A percentile compares a stretch with the other conserved stretches of the same genome.
These are phyloP conservation scores for Cheilosia pagana DNA, from an alignment of 2,888 invertebrate species.

Conservation along the genomic window DNA sequence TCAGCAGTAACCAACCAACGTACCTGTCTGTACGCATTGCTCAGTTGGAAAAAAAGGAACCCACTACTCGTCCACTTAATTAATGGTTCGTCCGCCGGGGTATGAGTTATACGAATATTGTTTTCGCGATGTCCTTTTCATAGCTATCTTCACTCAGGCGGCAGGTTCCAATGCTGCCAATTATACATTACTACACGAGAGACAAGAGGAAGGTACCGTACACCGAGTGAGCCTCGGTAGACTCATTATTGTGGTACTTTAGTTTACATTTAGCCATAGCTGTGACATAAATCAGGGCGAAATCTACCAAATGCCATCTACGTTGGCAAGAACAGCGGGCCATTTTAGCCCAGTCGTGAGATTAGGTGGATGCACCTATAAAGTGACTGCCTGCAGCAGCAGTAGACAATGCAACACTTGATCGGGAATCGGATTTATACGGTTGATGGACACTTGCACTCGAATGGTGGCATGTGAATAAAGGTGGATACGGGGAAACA, in stretches of 20 bases:
- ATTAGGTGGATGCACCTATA: slow-evolving; percentile 69
- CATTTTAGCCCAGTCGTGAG: slow-evolving; percentile 60
- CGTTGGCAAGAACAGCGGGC: slow-evolving; percentile 56
- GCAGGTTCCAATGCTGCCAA: slow-evolving; percentile 38
- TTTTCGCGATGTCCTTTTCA: neutral
- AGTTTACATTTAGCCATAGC: slow-evolving; percentile 66
- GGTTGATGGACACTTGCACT: slow-evolving; percentile 71
- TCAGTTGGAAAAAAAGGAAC: neutral
- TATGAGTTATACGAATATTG: slow-evolving; percentile 29
- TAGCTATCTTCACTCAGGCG: neutral
- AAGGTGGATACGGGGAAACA: slow-evolving; percentile 66
- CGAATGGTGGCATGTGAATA: slow-evolving; percentile 67
- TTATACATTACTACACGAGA: slow-evolving; percentile 36
- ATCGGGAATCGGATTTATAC: slow-evolving; percentile 69
- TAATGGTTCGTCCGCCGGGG: slow-evolving; percentile 23
- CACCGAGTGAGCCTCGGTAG: slow-evolving; percentile 4
- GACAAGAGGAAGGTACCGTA: slow-evolving; percentile 33
- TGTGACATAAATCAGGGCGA: slow-evolving; percentile 74
- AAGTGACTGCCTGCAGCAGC: slow-evolving; percentile 58
- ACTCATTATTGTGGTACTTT: slow-evolving; percentile 69
- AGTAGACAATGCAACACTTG: slow-evolving; percentile 71
- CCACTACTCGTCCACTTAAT: slow-evolving; percentile 31
- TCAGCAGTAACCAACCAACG: neutral
- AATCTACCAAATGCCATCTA: slow-evolving; percentile 66
- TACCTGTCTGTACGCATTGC: neutral